Conservation (phyloP, 2,888 invertebrate genomes). For the Leucoptera coffeella region DNA sequence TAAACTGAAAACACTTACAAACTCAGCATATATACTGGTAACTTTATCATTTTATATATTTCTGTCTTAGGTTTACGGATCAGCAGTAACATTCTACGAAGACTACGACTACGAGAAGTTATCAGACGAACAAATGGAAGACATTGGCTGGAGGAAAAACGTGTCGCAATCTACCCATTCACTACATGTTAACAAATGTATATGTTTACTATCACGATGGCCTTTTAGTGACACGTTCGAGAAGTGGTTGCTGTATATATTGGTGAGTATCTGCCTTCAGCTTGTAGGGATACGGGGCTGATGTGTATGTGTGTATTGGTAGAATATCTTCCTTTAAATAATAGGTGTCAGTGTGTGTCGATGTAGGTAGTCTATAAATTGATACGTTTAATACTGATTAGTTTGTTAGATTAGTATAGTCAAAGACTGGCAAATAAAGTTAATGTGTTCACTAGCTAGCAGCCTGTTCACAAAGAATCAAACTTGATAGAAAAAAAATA, state of each 20-base stretch:
- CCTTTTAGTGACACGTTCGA: slow-evolving; percentile 98
- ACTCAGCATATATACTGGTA: too few relatives aligned
- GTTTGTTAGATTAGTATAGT: too few relatives aligned
- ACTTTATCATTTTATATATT: slow-evolving; percentile 1
- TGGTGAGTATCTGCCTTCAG: slow-evolving; percentile 49
- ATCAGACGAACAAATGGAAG: slow-evolving; percentile 68
- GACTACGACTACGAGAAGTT: slow-evolving; percentile 59
- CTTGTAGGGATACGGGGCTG: slow-evolving; percentile 89
- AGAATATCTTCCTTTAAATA: too few relatives aligned
- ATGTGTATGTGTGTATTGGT: too few relatives aligned
- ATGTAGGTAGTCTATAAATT: too few relatives aligned
- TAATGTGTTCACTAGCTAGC: too few relatives aligned
- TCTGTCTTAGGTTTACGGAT: slow-evolving; percentile 76
- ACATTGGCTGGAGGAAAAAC: slow-evolving; percentile 58
- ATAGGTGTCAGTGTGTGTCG: too few relatives aligned
- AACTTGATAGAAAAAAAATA: too few relatives aligned
- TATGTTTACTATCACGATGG: slow-evolving; percentile 93
- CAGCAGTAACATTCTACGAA: slow-evolving; percentile 97
- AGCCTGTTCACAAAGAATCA: too few relatives aligned
- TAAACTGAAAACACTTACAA: too few relatives aligned
- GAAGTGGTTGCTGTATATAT: slow-evolving; percentile 82
- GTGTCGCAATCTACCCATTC: slow-evolving; percentile 48
- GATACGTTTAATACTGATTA: too few relatives aligned
- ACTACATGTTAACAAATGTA: slow-evolving; percentile 87
- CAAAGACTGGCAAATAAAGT: too few relatives aligned